Percentiles rank a stretch among this genome's conserved stretches.
phyloP scores from a whole-genome alignment of 1,140 invertebrate genomes.

The Lasaia peninsularis region DNA sequence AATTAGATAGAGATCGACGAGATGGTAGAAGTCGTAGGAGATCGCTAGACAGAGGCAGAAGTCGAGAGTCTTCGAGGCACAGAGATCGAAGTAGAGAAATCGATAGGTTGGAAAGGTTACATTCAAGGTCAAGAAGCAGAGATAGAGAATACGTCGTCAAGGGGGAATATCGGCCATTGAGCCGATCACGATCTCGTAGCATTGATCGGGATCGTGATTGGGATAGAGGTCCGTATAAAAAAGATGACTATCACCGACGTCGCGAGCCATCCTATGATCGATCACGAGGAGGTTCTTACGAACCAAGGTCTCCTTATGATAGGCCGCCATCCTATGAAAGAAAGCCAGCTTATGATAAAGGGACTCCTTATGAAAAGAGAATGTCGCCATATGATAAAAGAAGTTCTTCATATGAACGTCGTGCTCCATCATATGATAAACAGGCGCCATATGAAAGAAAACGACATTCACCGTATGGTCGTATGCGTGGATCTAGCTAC shows the following conservation, averaged over 20 bases:
- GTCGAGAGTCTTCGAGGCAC: conserved; percentile 45
- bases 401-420: conserved; percentile 64
- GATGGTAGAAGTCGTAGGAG: conserved; percentile 50
- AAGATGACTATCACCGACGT: conserved; percentile 73
- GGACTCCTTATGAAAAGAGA: conserved; percentile 58
- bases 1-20: conserved; percentile 52
- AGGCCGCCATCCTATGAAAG: conserved; percentile 69
- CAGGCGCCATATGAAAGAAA: conserved; percentile 62
- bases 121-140: conserved; percentile 74
- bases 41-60: conserved; percentile 46
- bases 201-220: conserved; percentile 68
- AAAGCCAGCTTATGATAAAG: conserved; percentile 59
- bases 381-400: conserved; percentile 65
- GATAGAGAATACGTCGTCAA: conserved; percentile 75
- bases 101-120: conserved; percentile 61
- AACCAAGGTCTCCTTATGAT: conserved; percentile 62
- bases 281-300: conserved; percentile 66
- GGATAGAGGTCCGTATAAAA: conserved; percentile 73
- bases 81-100: conserved; percentile 54
- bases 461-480: conserved; percentile 64
- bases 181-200: conserved; percentile 64
- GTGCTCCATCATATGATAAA: conserved; percentile 67
- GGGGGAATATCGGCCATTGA: conserved; percentile 69
- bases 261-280: conserved; percentile 64
- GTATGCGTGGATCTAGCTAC: conserved; percentile 62